A percentile compares a stretch with the other conserved stretches of the same genome.
These are phyloP conservation scores for Stigmatopora nigra DNA, from an alignment of 2,113 vertebrate genomes.

Conservation along the genomic window DNA sequence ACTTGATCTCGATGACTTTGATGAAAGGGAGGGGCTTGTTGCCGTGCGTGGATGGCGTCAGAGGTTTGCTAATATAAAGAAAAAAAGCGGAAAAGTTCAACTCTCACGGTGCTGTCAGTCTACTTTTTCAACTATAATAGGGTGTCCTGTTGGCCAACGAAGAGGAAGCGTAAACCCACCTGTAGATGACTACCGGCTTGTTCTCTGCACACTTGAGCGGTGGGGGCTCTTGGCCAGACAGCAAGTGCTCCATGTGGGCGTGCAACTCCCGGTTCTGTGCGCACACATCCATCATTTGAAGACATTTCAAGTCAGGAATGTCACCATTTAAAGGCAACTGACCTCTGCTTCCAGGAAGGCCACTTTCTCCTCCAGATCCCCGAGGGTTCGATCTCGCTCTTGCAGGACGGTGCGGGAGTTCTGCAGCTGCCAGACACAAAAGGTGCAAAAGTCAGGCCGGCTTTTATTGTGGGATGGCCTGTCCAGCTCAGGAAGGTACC, in stretches of 20 bases:
- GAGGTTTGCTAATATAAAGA: constrained; percentile 66
- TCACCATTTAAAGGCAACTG: constrained; percentile 8
- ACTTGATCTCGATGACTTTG: constrained; percentile 80
- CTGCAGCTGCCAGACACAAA: constrained; percentile 75
- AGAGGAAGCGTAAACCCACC: constrained; percentile 54
- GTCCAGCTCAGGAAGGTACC: constrained; percentile 54
- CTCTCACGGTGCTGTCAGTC: no score
- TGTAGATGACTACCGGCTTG: constrained; percentile 73
- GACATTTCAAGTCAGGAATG: no score
- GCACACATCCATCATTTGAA: constrained; percentile 8
- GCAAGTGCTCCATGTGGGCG: constrained; percentile 79
- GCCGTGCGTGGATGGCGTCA: constrained; percentile 55
- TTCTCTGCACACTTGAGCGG: constrained; percentile 40
- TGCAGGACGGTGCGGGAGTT: constrained; percentile 79
- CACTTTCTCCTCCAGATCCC: constrained; percentile 82
- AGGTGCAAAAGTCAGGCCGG: neutral
- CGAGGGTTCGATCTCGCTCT: constrained; percentile 76
- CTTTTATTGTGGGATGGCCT: neutral
- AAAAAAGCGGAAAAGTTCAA: no score
- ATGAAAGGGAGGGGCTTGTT: constrained; percentile 80
- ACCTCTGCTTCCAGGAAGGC: constrained; percentile 88
- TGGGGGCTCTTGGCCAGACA: constrained; percentile 62
- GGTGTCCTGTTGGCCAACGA: no score
- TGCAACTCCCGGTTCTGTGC: constrained; percentile 85
- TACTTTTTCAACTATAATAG: no score